Evolutionary conservation across 2,113 vertebrate genomes (phyloP).

Genomic region (Tychaedon coryphoeus): DNA sequence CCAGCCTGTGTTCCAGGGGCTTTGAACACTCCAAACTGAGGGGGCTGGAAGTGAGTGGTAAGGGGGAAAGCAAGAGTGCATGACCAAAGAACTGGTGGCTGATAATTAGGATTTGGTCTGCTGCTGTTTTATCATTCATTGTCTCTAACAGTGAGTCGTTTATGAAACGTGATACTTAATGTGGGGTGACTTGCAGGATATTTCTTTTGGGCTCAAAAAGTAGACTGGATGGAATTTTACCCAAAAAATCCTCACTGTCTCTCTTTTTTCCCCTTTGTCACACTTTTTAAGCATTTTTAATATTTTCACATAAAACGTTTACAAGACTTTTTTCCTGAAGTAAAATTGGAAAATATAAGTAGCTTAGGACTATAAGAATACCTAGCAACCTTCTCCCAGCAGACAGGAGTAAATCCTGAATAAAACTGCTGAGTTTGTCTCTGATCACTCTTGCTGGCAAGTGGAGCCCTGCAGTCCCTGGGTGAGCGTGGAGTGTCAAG

Average conservation of each 20-base stretch:
- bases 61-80: neutral
- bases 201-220: neutral
- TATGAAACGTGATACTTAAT: neutral
- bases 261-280: neutral
- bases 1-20: neutral
- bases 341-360: constrained; percentile 9
- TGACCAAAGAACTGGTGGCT: neutral
- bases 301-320: neutral
- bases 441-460: neutral
- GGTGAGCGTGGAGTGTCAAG: fast-evolving
- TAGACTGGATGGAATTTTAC: neutral
- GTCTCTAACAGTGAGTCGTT: neutral
- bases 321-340: neutral
- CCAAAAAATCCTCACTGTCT: neutral
- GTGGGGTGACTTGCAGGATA: neutral
- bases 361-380: neutral
- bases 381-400: neutral
- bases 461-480: fast-evolving
- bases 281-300: neutral
- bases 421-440: neutral
- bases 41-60: neutral
- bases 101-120: neutral
- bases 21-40: neutral
- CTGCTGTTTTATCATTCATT: neutral
- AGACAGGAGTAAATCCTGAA: neutral